Evolutionary conservation across 2,797 vertebrate genomes (phyloP).

Genomic region (Psittacula echo): DNA sequence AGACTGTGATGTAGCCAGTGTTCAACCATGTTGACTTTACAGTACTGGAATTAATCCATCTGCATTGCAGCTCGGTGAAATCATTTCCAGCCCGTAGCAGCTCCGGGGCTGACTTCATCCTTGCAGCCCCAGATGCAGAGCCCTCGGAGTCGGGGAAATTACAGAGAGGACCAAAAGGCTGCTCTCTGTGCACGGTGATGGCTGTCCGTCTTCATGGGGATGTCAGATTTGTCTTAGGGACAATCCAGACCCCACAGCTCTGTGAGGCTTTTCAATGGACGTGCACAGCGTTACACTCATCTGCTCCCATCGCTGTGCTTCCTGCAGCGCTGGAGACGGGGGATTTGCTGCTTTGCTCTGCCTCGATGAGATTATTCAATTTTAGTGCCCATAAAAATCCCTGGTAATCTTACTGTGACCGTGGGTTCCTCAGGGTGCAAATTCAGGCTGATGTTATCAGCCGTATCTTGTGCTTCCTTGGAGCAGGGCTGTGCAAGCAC

Average conservation of each 20-base stretch:
- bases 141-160: conserved; percentile 20
- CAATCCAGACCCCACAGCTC: neutral
- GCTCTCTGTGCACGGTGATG: neutral
- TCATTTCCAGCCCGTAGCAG: conserved; percentile 86
- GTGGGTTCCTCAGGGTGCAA: accelerated
- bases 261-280: neutral
- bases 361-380: neutral
- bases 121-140: conserved; percentile 79
- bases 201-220: neutral
- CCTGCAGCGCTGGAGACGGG: neutral
- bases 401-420: accelerated
- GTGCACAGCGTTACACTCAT: neutral
- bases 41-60: conserved; percentile 86
- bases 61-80: conserved; percentile 85
- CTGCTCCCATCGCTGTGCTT: neutral
- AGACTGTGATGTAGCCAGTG: conserved; percentile 74
- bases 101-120: conserved; percentile 84
- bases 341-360: neutral
- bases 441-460: neutral
- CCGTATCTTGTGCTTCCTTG: accelerated
- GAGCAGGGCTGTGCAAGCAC: neutral
- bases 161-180: conserved; percentile 26
- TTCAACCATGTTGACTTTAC: conserved; percentile 87
- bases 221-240: neutral
- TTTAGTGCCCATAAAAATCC: conserved; percentile 8